Evolutionary conservation across 2,888 invertebrate species (phyloP), one percentile per base, ranked within the genome.

Genomic region (Cheilosia scutellata): DNA sequence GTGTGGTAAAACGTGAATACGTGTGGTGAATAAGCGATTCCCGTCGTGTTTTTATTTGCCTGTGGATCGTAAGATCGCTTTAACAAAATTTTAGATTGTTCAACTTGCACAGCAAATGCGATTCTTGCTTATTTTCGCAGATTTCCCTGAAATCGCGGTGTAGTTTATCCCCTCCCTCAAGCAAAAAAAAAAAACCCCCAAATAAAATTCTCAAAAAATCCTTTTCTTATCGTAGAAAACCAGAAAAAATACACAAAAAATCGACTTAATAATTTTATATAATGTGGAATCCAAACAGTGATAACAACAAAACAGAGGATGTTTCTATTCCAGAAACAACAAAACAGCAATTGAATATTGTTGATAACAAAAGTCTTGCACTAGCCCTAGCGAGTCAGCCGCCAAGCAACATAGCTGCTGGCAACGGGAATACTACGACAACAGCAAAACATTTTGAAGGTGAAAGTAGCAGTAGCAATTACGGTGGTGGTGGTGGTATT

Each of bases 221-320:
- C 16, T 27, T 27, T 63, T 47, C 42, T 84, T 66, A 79, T 78
- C 62, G 31, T 33, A 44, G 42, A 44, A 37, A 37, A 16, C 5
- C 11, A 60, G 58, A 42, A 31, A n/a, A 47, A 11, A 40, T 51
- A 37, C 13, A 9, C 5, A 25, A 71, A 66, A 71, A 44, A 20
- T 5, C n/a, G 37, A 55, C 37, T 37, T 44, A 60, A 37, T 29
- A 74, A 49, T 71, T 53, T 40, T 82, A 57, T 80, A 80, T 82
- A 76, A 86, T 86, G 86, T 86, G 80, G 86, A 82, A 86, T 76
- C 86, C 74, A 75, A 79, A 74, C 13, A 86, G 79, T 75, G 74
- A 72, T 77, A 82, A 82, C 57, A 68, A 70, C 53, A 77, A 76
- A 51, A 25, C 60, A 47, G 66, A 82, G 74, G 86, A 77, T 82